phyloP scores from a whole-genome alignment of 2,888 invertebrate genomes.

The Phragmatobia fuliginosa region DNA sequence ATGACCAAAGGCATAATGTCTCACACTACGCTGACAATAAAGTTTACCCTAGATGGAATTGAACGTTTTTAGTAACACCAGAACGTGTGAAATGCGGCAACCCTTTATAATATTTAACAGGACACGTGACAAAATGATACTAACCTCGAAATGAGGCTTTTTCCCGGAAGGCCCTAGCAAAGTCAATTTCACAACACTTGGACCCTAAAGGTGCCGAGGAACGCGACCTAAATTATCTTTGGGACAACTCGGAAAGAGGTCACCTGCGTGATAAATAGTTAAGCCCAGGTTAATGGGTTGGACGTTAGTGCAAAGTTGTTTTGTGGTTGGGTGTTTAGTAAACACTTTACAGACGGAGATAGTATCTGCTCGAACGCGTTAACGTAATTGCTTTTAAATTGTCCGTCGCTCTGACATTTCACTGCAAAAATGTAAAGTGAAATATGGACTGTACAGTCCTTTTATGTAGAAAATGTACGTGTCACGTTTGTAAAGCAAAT shows the following conservation, averaged over 20 bases:
- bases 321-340: conserved; percentile 47
- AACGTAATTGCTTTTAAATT: conserved; percentile 43
- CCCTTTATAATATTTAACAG: conserved; percentile 75
- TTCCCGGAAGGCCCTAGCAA: conserved; percentile 62
- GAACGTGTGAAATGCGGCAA: conserved; percentile 69
- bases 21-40: conserved; percentile 55
- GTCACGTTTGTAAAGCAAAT: conserved; percentile 21
- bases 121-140: conserved; percentile 68
- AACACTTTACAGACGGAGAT: conserved; percentile 49
- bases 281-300: conserved; percentile 70
- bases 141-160: conserved; percentile 70
- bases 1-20: conserved; percentile 28
- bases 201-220: conserved; percentile 67
- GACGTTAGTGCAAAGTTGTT: conserved; percentile 57
- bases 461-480: conserved; percentile 12
- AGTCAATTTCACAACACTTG: conserved; percentile 75
- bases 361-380: conserved; percentile 25
- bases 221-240: conserved; percentile 74
- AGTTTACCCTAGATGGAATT: conserved; percentile 62
- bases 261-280: conserved; percentile 72
- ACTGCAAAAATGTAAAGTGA: conserved; percentile 21
- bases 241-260: conserved; percentile 72
- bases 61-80: conserved; percentile 68
- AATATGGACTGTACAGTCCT: conserved; percentile 19
- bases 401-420: conserved; percentile 19